Evolutionary conservation across 2,113 vertebrate species (phyloP).

Genomic region (Agapornis roseicollis): DNA sequence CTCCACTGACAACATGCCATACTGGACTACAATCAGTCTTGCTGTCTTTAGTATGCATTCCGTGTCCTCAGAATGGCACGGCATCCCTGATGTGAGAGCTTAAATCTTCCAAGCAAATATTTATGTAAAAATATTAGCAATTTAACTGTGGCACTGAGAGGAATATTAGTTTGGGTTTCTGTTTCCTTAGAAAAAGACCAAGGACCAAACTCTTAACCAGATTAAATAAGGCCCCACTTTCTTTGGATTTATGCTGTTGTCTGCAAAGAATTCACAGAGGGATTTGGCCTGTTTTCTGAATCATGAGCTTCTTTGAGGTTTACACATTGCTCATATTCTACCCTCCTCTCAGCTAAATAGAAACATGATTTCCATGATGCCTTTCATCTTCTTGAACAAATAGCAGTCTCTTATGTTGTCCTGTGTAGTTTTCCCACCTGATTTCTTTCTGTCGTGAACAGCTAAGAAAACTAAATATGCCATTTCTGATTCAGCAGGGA

Average conservation of each 20-base stretch:
- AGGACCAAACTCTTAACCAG: neutral
- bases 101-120: slow-evolving; percentile 33
- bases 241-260: slow-evolving; percentile 2
- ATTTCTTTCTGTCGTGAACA: neutral
- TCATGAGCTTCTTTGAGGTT: slow-evolving; percentile 24
- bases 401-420: slow-evolving; percentile 20
- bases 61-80: neutral
- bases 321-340: neutral
- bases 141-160: neutral
- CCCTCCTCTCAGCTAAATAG: neutral
- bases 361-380: slow-evolving; percentile 12
- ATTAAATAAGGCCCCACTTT: neutral
- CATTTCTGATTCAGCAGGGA: slow-evolving; percentile 20
- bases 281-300: slow-evolving; percentile 22
- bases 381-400: slow-evolving; percentile 58
- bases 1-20: neutral
- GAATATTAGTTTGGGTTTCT: neutral
- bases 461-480: slow-evolving; percentile 9
- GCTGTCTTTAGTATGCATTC: neutral
- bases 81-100: neutral
- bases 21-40: neutral
- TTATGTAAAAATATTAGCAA: slow-evolving; percentile 3
- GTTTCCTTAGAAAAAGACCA: slow-evolving; percentile 6
- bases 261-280: slow-evolving; percentile 30
- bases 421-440: slow-evolving; percentile 38